These are phyloP conservation scores for Agrochola macilenta DNA, from an alignment of 2,888 invertebrate species.

Conservation along the genomic window DNA sequence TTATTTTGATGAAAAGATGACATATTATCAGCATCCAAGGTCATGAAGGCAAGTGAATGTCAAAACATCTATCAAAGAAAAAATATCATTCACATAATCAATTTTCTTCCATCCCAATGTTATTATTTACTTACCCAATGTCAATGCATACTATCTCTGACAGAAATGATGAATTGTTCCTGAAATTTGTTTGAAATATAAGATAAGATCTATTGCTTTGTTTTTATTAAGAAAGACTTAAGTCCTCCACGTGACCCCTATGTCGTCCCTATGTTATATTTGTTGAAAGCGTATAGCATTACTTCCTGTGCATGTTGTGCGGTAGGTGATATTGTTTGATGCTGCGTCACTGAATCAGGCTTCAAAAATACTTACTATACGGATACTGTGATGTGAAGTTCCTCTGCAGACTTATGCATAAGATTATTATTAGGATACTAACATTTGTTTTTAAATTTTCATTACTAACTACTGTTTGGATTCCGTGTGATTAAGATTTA, in stretches of 20 bases:
- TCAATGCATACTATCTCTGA: constrained; percentile 11
- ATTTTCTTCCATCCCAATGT: not conserved
- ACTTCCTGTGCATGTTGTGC: too few species aligned
- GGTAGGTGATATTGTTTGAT: too few species aligned
- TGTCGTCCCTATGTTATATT: not conserved
- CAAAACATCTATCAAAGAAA: not conserved
- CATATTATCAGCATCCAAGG: constrained; percentile 17
- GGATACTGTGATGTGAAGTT: too few species aligned
- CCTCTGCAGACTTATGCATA: not conserved
- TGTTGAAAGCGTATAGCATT: not conserved
- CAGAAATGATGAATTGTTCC: constrained; percentile 10
- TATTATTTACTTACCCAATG: constrained; percentile 4
- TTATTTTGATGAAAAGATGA: constrained; percentile 30
- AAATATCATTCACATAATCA: too few species aligned
- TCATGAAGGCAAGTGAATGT: not conserved
- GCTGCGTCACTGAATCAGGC: not conserved
- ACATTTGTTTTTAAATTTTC: not conserved
- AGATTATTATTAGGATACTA: not conserved
- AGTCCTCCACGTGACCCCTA: not conserved
- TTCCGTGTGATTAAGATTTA: not conserved
- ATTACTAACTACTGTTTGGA: not conserved
- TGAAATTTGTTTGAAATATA: not conserved
- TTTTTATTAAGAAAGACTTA: not conserved
- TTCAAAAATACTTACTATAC: not conserved
- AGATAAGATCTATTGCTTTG: not conserved